Base-by-base conservation (phyloP, 2,113 vertebrate genomes). In the Bagarius yarrelli region DNA sequence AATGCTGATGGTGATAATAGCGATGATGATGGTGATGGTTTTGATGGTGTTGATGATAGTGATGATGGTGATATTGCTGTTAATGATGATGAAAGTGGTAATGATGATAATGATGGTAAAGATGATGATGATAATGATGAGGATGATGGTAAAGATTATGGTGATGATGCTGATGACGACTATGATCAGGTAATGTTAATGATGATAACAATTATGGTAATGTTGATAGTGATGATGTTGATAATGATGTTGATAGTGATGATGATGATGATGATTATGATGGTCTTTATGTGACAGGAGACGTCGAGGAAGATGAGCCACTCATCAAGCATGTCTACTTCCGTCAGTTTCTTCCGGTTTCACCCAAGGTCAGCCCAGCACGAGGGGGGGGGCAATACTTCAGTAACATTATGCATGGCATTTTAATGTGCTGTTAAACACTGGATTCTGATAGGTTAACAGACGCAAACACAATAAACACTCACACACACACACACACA, bases 261-360 rank as follows among this genome's bases (percentile, higher is more conserved):
- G 40, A 44, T 78, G 5, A 15, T 50, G 11, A 6, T 59, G 69
- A 52, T 36, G 14, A 16, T 50, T 44, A 52, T 44, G 21, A 50
- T 80, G n/a, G 18, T 18, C 3, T 19, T 18, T 2, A 53, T 14
- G 27, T 73, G 44, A 21, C 86, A 97, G 96, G 93, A 70, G 93
- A 91, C 9, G 90, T 88, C 4, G 93, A 93, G 25, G 71, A 63
- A 14, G 88, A 86, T 21, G 55, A 92, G n/a, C 88, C 91, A 32
- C 85, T 85, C 81, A 86, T 96, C 85, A 91, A 92, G 70, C 92
- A 94, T 0, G 94, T 96, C 30, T 95, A 96, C 91, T 95, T 95
- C 87, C 91, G 95, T 61, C 96, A 96, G 86, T 96, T 95, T 88
- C 92, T 96, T 36, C 96, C 96, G 0, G 93, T 96, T 6, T 95